Percentiles rank a stretch among this genome's conserved stretches.
Evolutionary conservation across 2,797 vertebrate species (phyloP).

Genomic region (Syncerus caffer): DNA sequence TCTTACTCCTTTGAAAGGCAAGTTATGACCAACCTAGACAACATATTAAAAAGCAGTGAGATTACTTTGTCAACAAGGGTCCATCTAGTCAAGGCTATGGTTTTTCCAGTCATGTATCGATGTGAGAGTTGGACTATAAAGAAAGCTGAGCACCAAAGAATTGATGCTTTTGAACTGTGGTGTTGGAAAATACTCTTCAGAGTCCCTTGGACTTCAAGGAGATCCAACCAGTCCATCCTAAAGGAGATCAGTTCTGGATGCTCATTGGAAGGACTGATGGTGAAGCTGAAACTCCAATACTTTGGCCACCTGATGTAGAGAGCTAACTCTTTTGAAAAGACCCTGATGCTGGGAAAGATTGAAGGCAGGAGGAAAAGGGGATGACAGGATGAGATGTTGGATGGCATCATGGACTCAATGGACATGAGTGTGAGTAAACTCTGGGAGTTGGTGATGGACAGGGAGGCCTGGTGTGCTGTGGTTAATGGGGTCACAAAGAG

Average conservation of each 20-base stretch:
- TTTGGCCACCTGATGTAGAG: background rate
- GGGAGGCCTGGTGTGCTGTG: accelerated
- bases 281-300: background rate
- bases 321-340: background rate
- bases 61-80: background rate
- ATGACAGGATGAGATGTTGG: background rate
- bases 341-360: background rate
- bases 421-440: background rate
- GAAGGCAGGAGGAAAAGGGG: background rate
- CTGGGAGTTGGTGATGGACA: background rate
- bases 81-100: background rate
- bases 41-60: background rate
- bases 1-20: background rate
- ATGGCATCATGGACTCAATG: background rate
- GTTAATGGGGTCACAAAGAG: background rate
- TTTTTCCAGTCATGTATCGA: background rate
- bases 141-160: background rate
- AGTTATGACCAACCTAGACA: background rate
- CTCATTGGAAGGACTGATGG: background rate
- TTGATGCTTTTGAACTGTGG: background rate
- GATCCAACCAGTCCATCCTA: background rate
- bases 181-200: background rate
- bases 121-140: background rate
- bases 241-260: background rate
- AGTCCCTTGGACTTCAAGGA: background rate